phyloP scores from a whole-genome alignment of 2,113 vertebrate species.

The Baryphthengus martii region DNA sequence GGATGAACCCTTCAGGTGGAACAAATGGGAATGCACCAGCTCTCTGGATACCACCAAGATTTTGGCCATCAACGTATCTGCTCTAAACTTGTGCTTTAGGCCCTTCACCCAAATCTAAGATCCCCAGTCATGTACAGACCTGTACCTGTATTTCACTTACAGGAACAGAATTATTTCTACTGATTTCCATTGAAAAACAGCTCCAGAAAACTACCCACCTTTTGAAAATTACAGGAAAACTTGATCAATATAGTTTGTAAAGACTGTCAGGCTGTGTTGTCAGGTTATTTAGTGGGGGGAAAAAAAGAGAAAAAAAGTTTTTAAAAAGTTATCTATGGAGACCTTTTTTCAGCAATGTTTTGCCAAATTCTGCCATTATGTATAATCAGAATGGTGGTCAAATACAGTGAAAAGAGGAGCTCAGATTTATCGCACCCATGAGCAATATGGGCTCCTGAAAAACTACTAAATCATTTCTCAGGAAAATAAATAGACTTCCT shows the following conservation, averaged over 20 bases:
- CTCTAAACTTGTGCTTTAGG: not conserved
- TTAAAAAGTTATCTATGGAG: not conserved
- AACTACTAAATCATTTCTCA: not conserved
- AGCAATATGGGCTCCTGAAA: not conserved
- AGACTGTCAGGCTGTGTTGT: not conserved
- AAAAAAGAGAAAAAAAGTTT: not conserved
- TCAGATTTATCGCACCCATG: not conserved
- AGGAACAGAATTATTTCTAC: not conserved
- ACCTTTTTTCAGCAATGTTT: not conserved
- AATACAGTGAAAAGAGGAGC: not conserved
- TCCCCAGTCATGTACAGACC: not conserved
- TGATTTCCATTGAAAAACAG: not conserved
- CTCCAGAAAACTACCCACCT: not conserved
- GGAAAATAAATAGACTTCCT: not conserved
- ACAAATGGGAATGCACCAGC: not conserved
- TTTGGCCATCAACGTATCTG: fast-evolving
- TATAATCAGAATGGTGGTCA: not conserved
- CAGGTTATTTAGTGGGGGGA: not conserved
- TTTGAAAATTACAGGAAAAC: not conserved
- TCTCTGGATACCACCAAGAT: not conserved
- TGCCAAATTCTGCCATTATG: not conserved
- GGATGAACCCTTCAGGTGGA: not conserved
- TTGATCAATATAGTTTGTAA: not conserved
- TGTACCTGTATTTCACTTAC: not conserved
- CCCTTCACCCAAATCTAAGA: not conserved